Percentiles rank a stretch among this genome's conserved stretches.
Conservation (phyloP, 2,113 vertebrate species). For the Semnornis frantzii region DNA sequence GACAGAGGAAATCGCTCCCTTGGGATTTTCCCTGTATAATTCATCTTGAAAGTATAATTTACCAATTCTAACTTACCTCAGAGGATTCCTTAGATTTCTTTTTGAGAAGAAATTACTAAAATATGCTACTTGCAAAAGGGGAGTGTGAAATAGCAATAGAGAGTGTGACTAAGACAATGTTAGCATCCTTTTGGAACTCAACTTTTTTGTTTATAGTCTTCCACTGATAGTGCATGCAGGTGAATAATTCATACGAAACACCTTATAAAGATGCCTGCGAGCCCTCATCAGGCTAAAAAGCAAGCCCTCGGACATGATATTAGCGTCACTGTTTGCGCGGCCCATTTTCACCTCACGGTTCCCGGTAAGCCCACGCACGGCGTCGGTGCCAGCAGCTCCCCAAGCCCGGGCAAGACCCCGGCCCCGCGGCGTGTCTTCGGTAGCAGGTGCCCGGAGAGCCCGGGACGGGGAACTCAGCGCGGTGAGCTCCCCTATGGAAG, state of each 20-base stretch:
- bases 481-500: not conserved
- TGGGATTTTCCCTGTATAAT: not conserved
- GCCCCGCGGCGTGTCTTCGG: not conserved
- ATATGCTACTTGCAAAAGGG: fast-evolving
- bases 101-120: not conserved
- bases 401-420: not conserved
- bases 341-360: fast-evolving
- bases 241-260: not conserved
- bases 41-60: not conserved
- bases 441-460: not conserved
- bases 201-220: not conserved
- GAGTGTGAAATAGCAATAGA: not conserved
- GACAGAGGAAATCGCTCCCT: not conserved
- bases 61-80: not conserved
- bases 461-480: not conserved
- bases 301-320: fast-evolving
- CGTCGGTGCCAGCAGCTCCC: not conserved
- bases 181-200: not conserved
- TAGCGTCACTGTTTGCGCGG: not conserved
- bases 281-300: not conserved
- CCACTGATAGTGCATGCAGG: not conserved
- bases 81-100: not conserved
- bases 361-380: fast-evolving
- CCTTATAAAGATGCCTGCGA: not conserved
- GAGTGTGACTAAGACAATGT: not conserved